phyloP scores from a whole-genome alignment of 1,140 invertebrate genomes.

The Eufriesea mexicana region DNA sequence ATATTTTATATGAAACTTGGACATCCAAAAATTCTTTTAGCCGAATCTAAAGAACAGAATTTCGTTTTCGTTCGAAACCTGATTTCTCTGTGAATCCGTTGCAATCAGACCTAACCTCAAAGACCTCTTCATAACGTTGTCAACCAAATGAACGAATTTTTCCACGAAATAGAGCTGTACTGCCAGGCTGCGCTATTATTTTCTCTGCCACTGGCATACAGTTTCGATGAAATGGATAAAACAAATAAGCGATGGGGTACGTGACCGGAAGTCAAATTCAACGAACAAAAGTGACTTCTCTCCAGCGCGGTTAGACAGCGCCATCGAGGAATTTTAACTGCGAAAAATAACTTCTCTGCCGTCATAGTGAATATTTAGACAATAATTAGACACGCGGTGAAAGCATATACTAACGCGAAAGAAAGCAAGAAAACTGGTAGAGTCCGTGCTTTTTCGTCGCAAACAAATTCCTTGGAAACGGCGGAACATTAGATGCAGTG shows the following conservation, averaged over 20 bases:
- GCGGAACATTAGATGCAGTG: neutral
- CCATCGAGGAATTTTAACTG: neutral
- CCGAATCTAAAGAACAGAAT: no score
- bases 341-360: neutral
- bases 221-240: constrained; percentile 9
- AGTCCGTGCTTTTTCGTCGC: neutral
- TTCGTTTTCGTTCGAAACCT: no score
- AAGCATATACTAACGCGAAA: neutral
- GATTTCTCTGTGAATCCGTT: no score
- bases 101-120: neutral
- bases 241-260: constrained; percentile 26
- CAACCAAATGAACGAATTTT: constrained; percentile 5
- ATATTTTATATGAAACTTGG: no score
- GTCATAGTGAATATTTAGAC: constrained; percentile 2
- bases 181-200: neutral
- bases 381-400: constrained; percentile 5
- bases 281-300: neutral
- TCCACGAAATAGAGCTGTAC: neutral
- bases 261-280: constrained; percentile 24
- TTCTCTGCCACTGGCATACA: neutral
- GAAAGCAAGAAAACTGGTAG: neutral
- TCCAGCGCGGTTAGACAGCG: neutral
- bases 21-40: no score
- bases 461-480: neutral
- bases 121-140: neutral